These are phyloP conservation scores for Antechinus flavipes DNA, from an alignment of 2,113 vertebrate species.

Conservation along the genomic window DNA sequence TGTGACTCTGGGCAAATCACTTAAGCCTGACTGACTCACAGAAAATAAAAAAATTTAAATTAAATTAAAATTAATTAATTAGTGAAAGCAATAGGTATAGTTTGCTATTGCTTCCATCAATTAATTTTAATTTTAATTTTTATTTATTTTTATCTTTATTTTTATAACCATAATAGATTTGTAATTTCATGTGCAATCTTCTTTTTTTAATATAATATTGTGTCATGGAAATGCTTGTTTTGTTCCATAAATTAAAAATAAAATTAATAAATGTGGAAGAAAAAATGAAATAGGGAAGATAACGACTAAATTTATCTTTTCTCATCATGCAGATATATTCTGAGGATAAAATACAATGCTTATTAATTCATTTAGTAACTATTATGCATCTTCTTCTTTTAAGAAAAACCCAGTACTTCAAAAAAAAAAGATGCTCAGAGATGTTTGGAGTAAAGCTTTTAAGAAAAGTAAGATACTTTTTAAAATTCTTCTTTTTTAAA, in stretches of 20 bases:
- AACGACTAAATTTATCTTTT: neutral
- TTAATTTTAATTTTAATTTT: too few species aligned
- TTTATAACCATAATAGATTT: neutral
- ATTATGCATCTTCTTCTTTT: neutral
- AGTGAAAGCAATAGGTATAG: neutral
- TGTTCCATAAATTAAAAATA: neutral
- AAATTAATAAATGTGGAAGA: neutral
- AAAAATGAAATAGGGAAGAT: constrained; percentile 28
- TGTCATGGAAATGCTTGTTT: neutral
- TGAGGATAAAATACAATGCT: neutral
- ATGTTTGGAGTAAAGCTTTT: constrained; percentile 25
- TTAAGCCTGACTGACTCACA: too few species aligned
- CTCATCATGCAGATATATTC: constrained; percentile 11
- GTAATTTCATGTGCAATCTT: neutral
- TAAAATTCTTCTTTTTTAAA: neutral
- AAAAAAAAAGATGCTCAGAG: neutral
- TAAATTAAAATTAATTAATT: too few species aligned
- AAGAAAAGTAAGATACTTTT: constrained; percentile 7
- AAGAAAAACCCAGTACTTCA: neutral
- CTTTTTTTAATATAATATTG: neutral
- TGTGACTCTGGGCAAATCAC: too few species aligned
- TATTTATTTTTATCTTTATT: too few species aligned
- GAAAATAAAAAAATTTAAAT: too few species aligned
- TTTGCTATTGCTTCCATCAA: too few species aligned
- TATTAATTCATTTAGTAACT: neutral